Evolutionary conservation across 2,888 invertebrate species (phyloP).

Genomic region (Mimumesa dahlbomi): DNA sequence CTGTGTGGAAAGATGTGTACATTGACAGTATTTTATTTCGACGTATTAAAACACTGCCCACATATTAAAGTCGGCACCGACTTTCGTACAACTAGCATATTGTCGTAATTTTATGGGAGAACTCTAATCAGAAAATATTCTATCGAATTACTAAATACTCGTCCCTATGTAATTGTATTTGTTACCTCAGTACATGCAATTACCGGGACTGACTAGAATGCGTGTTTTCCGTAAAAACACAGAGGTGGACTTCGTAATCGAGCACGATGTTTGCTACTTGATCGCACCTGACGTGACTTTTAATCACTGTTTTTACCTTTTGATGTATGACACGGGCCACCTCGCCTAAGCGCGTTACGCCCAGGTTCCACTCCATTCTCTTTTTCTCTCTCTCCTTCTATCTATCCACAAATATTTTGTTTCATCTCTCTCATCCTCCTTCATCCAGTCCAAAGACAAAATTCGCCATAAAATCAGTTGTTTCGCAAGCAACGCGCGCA

Average conservation of each 20-base stretch:
- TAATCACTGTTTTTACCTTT: slow-evolving; percentile 36
- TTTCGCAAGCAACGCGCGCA: slow-evolving; percentile 22
- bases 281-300: slow-evolving; percentile 41
- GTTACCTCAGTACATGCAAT: too few relatives aligned
- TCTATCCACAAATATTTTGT: not conserved
- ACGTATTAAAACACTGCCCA: too few relatives aligned
- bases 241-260: slow-evolving; percentile 25
- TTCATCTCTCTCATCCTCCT: not conserved
- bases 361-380: slow-evolving; percentile 1
- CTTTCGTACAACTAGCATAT: too few relatives aligned
- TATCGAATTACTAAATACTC: too few relatives aligned
- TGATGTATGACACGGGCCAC: slow-evolving; percentile 35
- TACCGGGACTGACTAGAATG: too few relatives aligned
- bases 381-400: not conserved
- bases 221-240: slow-evolving; percentile 12
- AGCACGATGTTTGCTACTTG: slow-evolving; percentile 27
- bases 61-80: too few relatives aligned
- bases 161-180: too few relatives aligned
- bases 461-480: slow-evolving; percentile 24
- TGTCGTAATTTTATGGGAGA: too few relatives aligned
- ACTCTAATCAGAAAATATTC: too few relatives aligned
- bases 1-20: too few relatives aligned
- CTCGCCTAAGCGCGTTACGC: slow-evolving; percentile 6
- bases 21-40: too few relatives aligned
- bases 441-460: slow-evolving; percentile 11